Conservation (phyloP, 2,113 vertebrate species). For the Machaerirhynchus nigripectus region DNA sequence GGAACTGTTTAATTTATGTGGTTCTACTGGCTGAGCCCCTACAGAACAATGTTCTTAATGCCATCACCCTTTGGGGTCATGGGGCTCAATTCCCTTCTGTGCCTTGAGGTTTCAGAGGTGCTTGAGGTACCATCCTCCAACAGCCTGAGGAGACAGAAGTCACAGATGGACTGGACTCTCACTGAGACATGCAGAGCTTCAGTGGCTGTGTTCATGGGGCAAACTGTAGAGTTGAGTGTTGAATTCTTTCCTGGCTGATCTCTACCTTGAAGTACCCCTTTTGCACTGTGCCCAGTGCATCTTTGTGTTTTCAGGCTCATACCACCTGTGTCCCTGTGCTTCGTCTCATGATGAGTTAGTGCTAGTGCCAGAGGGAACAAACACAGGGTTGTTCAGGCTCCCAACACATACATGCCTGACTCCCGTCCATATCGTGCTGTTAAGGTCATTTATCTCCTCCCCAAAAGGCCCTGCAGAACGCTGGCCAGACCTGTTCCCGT, state of each 20-base stretch:
- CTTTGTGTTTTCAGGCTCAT: not conserved
- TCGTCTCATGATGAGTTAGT: not conserved
- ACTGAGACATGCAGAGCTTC: not conserved
- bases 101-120: not conserved
- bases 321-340: not conserved
- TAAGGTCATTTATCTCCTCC: not conserved
- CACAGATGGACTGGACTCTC: not conserved
- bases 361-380: constrained; percentile 4
- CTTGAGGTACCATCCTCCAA: not conserved
- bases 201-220: not conserved
- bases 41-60: not conserved
- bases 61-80: not conserved
- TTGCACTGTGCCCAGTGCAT: not conserved
- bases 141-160: not conserved
- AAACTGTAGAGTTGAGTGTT: not conserved
- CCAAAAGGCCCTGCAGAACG: constrained; percentile 60
- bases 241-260: not conserved
- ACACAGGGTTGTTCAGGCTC: not conserved
- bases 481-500: constrained; percentile 61
- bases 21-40: not conserved
- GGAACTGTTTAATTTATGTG: not conserved
- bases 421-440: not conserved
- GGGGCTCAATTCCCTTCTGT: not conserved
- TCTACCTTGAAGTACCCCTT: not conserved
- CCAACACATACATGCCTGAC: not conserved